Conservation (phyloP, 53 echinoderm and acorn worm genomes). For the Henricia sp. region DNA sequence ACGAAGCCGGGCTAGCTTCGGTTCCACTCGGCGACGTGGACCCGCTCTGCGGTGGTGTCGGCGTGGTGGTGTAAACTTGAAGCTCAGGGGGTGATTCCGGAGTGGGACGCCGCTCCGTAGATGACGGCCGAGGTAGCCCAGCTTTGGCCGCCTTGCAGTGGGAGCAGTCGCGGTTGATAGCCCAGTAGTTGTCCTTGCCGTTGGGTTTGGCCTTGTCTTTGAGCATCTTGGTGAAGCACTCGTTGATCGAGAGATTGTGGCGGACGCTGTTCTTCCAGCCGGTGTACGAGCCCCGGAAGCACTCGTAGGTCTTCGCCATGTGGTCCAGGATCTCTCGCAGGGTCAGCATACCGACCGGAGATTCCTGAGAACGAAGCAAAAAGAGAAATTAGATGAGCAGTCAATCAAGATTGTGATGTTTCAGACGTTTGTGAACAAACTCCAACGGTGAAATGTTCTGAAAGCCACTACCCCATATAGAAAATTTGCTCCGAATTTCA, state of each 20-base stretch:
- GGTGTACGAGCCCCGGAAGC: conserved; percentile 55
- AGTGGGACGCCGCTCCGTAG: neutral
- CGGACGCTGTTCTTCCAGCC: conserved; percentile 74
- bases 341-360: conserved; percentile 29
- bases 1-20: neutral
- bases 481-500: no score
- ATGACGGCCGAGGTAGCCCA: no score
- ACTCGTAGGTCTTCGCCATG: conserved; percentile 29
- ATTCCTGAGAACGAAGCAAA: conserved; percentile 10
- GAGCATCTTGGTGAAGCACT: conserved; percentile 61
- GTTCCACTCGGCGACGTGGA: neutral
- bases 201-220: conserved; percentile 27
- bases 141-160: no score
- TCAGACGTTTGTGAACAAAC: no score
- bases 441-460: no score
- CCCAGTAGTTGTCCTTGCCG: conserved; percentile 81
- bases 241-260: conserved; percentile 60
- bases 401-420: no score
- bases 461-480: no score
- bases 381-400: no score
- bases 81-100: neutral
- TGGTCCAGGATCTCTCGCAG: conserved; percentile 47
- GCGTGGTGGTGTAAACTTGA: neutral
- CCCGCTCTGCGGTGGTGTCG: neutral
- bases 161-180: conserved; percentile 62